phyloP scores from a whole-genome alignment of 2,888 invertebrate species.

The Hypselothyrea guttata region DNA sequence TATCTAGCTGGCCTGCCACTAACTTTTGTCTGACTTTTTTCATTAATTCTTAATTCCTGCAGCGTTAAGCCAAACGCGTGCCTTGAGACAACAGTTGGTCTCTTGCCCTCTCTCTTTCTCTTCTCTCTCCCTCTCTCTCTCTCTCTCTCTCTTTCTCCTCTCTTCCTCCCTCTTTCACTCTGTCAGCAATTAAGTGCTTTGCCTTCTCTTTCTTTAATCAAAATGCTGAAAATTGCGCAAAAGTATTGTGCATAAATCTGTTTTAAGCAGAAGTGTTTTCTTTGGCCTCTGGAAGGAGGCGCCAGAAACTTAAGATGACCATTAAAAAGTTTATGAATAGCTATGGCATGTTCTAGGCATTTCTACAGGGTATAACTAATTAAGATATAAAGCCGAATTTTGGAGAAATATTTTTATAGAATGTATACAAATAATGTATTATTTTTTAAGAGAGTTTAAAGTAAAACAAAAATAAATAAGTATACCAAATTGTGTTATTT shows the following conservation, averaged over 20 bases:
- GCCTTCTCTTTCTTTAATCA: conserved; percentile 6
- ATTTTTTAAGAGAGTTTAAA: neutral
- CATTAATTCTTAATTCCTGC: conserved; percentile 14
- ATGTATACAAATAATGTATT: neutral
- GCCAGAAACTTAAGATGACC: conserved; percentile 30
- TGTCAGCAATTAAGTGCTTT: conserved; percentile 48
- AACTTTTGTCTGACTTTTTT: neutral
- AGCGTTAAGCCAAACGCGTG: conserved; percentile 41
- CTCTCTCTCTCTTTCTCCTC: neutral
- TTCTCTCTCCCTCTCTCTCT: neutral
- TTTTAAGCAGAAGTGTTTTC: conserved; percentile 10
- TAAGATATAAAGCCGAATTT: neutral
- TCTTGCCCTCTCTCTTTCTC: neutral
- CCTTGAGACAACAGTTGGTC: conserved; percentile 22
- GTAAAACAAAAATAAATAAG: no score
- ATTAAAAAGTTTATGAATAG: conserved; percentile 43
- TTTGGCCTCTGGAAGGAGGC: neutral
- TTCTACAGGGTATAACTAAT: no score
- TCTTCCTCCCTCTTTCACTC: neutral
- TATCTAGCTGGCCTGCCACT: neutral
- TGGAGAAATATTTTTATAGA: neutral
- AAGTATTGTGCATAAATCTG: conserved; percentile 30
- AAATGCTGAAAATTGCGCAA: conserved; percentile 35
- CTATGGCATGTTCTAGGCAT: no score
- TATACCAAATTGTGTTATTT: no score